Conservation (phyloP, 2,888 invertebrate genomes). For the Strigamia transsilvanica region DNA sequence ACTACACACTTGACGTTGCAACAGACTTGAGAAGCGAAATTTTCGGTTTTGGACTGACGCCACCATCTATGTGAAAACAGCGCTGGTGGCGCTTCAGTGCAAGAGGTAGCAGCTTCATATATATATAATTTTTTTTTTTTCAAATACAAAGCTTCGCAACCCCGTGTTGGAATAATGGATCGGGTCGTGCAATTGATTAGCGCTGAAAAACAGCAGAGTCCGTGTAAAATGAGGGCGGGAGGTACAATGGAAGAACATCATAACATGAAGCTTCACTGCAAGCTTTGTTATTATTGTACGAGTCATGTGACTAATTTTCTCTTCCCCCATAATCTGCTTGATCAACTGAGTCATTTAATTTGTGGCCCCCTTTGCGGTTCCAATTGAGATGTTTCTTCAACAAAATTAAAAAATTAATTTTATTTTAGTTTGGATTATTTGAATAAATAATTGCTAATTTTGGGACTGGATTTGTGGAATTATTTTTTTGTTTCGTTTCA, state of each 20-base stretch:
- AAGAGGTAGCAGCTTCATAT: not conserved
- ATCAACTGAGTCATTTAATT: conserved; percentile 27
- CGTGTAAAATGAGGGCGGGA: not conserved
- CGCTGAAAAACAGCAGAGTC: conserved; percentile 23
- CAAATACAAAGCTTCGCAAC: not conserved
- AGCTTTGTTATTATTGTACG: conserved; percentile 9
- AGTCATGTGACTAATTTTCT: conserved; percentile 36
- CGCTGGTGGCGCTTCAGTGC: conserved; percentile 33
- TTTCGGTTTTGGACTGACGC: conserved; percentile 35
- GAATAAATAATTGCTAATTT: no score
- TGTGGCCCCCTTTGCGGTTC: not conserved
- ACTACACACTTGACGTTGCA: conserved; percentile 14
- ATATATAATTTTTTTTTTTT: not conserved
- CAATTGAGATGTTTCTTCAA: no score
- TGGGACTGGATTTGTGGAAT: no score
- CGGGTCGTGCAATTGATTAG: conserved; percentile 36
- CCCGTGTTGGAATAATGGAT: conserved; percentile 25
- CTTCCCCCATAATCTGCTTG: conserved; percentile 14
- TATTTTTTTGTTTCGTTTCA: not conserved
- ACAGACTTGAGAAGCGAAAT: not conserved
- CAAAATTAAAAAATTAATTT: no score
- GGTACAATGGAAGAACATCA: not conserved
- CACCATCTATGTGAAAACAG: conserved; percentile 30
- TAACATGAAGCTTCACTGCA: not conserved
- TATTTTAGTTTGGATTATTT: no score